phyloP scores from a whole-genome alignment of 2,113 vertebrate genomes.

The Helogale parvula region DNA sequence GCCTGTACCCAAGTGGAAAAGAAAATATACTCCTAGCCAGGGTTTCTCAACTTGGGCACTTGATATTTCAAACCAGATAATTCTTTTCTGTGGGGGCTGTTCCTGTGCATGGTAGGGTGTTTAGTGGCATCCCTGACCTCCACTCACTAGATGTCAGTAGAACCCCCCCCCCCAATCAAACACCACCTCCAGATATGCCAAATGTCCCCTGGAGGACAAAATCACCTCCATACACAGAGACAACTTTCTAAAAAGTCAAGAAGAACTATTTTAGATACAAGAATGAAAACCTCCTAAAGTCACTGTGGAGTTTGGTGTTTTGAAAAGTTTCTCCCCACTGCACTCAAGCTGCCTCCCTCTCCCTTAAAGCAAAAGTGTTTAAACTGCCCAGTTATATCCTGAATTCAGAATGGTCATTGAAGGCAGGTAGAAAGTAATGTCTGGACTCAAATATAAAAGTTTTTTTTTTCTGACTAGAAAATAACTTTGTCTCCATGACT shows the following conservation, averaged over 20 bases:
- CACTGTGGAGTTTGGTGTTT: not conserved
- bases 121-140: not conserved
- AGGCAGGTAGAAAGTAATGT: not conserved
- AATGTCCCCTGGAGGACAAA: not conserved
- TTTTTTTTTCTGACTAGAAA: constrained; percentile 37
- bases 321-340: not conserved
- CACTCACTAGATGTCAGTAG: not conserved
- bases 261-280: not conserved
- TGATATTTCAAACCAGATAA: not conserved
- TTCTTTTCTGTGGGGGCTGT: not conserved
- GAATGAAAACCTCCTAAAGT: not conserved
- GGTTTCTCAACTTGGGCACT: not conserved
- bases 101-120: not conserved
- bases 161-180: not conserved
- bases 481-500: constrained; percentile 39
- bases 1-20: not conserved
- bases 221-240: not conserved
- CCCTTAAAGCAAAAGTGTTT: not conserved
- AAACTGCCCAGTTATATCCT: not conserved
- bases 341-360: not conserved
- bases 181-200: not conserved
- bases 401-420: not conserved
- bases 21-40: not conserved
- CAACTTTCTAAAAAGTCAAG: not conserved
- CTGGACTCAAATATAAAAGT: not conserved